Conservation (phyloP, 2,797 vertebrate genomes). For the Schizopygopsis malacanthus region DNA sequence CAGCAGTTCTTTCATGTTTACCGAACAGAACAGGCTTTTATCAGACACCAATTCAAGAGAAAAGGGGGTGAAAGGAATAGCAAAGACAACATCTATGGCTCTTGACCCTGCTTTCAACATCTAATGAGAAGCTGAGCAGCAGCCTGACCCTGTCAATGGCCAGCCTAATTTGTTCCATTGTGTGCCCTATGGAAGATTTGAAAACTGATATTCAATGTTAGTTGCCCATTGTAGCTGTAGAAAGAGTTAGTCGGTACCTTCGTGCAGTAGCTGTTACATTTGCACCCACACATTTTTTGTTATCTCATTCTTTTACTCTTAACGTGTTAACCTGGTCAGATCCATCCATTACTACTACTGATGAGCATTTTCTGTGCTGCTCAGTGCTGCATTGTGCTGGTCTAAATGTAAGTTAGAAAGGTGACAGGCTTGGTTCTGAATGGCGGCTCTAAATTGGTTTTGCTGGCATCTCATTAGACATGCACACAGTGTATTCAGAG, state of each 20-base stretch:
- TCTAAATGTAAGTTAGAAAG: constrained; percentile 52
- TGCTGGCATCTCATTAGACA: constrained; percentile 51
- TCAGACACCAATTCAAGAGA: constrained; percentile 1
- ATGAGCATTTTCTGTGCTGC: background rate
- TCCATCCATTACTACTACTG: background rate
- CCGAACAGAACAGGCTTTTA: constrained; percentile 13
- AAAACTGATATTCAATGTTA: constrained; percentile 14
- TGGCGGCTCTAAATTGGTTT: constrained; percentile 19
- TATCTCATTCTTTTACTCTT: background rate
- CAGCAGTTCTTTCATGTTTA: constrained; percentile 17
- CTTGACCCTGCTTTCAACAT: constrained; percentile 25
- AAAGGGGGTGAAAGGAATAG: constrained; percentile 6
- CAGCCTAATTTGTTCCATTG: constrained; percentile 40
- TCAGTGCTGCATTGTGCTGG: constrained; percentile 13
- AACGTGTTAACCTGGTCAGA: background rate
- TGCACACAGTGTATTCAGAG: constrained; percentile 54
- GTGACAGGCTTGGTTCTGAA: constrained; percentile 40
- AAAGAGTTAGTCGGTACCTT: background rate
- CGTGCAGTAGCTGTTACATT: background rate
- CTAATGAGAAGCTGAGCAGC: constrained; percentile 15
- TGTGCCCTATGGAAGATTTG: constrained; percentile 24
- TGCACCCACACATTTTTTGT: background rate
- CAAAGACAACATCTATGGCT: constrained; percentile 28
- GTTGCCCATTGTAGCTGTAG: background rate
- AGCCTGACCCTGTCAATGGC: constrained; percentile 25